A percentile compares a stretch with the other conserved stretches of the same genome.
phyloP scores from a whole-genome alignment of 2,113 vertebrate genomes.

The Zapus hudsonius region DNA sequence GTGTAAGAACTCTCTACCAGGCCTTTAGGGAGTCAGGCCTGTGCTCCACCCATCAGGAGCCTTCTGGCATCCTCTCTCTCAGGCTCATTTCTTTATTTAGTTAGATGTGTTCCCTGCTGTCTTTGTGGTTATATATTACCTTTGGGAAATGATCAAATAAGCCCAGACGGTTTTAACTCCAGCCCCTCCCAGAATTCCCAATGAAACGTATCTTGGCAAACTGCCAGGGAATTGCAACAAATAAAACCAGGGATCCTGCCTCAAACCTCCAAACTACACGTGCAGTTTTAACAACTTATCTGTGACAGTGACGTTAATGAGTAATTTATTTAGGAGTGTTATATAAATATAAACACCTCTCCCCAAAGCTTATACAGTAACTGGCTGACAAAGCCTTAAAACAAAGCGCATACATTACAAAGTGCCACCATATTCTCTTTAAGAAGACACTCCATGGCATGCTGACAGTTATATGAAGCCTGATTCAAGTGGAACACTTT shows the following conservation, averaged over 20 bases:
- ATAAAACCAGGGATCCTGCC: neutral
- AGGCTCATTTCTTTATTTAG: neutral
- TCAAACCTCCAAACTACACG: neutral
- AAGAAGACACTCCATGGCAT: neutral
- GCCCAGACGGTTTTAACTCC: neutral
- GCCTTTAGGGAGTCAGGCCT: neutral
- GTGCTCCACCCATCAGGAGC: neutral
- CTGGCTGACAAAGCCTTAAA: slow-evolving; percentile 29
- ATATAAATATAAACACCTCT: slow-evolving; percentile 8
- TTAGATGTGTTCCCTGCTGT: neutral
- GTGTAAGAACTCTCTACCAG: neutral
- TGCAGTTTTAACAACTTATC: neutral
- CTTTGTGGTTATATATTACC: slow-evolving; percentile 27
- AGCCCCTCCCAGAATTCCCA: slow-evolving; percentile 58
- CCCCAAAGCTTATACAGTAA: neutral
- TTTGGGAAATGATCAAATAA: slow-evolving; percentile 48
- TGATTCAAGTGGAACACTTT: neutral
- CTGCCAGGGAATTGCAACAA: slow-evolving; percentile 24
- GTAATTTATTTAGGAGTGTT: slow-evolving; percentile 44
- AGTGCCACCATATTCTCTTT: neutral
- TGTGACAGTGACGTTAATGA: neutral
- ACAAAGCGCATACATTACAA: neutral
- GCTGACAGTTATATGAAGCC: neutral
- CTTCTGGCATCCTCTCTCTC: neutral
- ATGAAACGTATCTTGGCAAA: slow-evolving; percentile 65